Base-by-base conservation (phyloP, 2,113 vertebrate species). In the Pampusana beccarii region DNA sequence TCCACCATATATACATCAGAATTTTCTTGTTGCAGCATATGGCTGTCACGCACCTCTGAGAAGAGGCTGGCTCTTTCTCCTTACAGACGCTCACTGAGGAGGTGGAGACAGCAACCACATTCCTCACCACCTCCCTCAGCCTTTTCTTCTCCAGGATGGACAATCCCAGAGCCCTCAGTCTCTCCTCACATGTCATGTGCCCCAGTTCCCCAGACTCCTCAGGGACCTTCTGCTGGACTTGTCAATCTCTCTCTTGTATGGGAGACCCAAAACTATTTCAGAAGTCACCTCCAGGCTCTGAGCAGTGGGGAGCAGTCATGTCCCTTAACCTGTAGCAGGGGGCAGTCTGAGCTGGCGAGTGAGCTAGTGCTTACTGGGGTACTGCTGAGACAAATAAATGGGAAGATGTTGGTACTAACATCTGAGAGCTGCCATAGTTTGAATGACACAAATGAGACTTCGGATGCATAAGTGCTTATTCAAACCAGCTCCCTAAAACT, bases 51-150 rank as follows among this genome's bases (percentile, higher is more conserved):
- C 3, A 29, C 15, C 23, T 36, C 31, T 77, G 17, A n/a, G 16
- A 83, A 84, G 9, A 89, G 5, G 8, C 34, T 51, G 16, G 3
- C 2, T 91, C 9, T 28, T 48, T 57, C 44, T 70, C 13, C 13
- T 50, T 36, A 25, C 16, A 69, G 6, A 11, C 16, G 8, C 13
- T 54, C 23, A 56, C 10, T 6, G 4, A 2, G 0, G 0, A 82
- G 33, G 17, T 33, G 10, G 19, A 53, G 46, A 24, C 11, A 50
- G 12, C 28, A 31, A 10, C 16, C 53, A 54, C 16, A 29, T 85
- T 31, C 9, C 9, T 13, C 11, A 33, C 6, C 18, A 17, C 6
- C 9, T 2, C 3, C 19, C 21, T 40, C 48, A 57, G 18, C 44
- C 26, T 69, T 80, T 25, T 13, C 28, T 79, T 44, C 38, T 65